Conservation (phyloP, 2,888 invertebrate species). For the Drosophila acutilabella region DNA sequence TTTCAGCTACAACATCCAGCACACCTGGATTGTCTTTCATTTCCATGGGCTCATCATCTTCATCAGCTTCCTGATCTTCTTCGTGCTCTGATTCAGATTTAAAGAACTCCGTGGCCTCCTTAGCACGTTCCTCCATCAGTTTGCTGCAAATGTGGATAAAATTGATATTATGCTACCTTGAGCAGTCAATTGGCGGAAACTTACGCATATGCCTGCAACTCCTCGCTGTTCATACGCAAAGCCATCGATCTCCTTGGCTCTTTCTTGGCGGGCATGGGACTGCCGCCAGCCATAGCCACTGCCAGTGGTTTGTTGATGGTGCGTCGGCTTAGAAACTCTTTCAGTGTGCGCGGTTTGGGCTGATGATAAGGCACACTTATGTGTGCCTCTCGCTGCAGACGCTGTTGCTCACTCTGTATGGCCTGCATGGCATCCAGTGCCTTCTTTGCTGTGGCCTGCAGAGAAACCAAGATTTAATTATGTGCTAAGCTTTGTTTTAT, state of each 20-base stretch:
- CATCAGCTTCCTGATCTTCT: slow-evolving; percentile 40
- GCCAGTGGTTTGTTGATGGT: slow-evolving; percentile 75
- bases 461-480: slow-evolving; percentile 18
- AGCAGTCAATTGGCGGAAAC: slow-evolving; percentile 12
- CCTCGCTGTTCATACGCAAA: slow-evolving; percentile 89
- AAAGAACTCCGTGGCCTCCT: slow-evolving; percentile 91
- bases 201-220: slow-evolving; percentile 89
- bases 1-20: slow-evolving; percentile 1
- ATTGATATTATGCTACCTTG: background rate
- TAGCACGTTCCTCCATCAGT: slow-evolving; percentile 89
- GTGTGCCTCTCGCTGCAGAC: slow-evolving; percentile 91
- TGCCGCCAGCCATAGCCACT: slow-evolving; percentile 49
- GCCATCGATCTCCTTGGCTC: slow-evolving; percentile 63
- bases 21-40: slow-evolving; percentile 36
- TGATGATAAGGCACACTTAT: slow-evolving; percentile 94
- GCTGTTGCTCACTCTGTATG: slow-evolving; percentile 93
- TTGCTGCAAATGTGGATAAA: slow-evolving; percentile 67
- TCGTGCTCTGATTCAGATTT: slow-evolving; percentile 87
- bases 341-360: slow-evolving; percentile 91
- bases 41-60: slow-evolving; percentile 25
- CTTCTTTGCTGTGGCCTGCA: slow-evolving; percentile 88
- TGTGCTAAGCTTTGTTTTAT: accelerated
- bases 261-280: slow-evolving; percentile 56
- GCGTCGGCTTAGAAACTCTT: slow-evolving; percentile 89
- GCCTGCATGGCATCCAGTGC: slow-evolving; percentile 90